Evolutionary conservation across 2,888 invertebrate genomes (phyloP), one percentile per base, ranked within the genome.

Genomic region (Conistra vaccinii): DNA sequence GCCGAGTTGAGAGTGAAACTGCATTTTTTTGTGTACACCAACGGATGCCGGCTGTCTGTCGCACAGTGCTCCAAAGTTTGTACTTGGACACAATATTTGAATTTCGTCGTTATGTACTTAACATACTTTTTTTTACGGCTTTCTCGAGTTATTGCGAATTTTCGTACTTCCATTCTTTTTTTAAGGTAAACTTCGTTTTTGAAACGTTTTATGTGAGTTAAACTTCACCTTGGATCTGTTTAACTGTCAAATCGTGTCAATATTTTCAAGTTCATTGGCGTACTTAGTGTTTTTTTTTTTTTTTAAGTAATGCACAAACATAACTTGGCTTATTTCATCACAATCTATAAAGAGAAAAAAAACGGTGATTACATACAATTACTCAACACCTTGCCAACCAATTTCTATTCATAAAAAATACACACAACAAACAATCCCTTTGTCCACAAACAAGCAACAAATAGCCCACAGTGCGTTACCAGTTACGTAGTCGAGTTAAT

Each of bases 1-100:
- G 76, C 75, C 78, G 72, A 70, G 84, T 81, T 79, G 91, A 93
- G 90, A 93, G 93, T 91, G 93, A 93, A 93, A 93, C 90, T 89
- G 85, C 88, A 88, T 92, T 91, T 92, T 92, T 92, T 91, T 89
- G 77, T 71, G 68, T 74, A 81, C 79, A 83, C 83, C 76, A 67
- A 85, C 85, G n/a, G 42, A 63, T 69, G 14, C 62, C 75, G 45
- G 55, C 58, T 53, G 58, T 72, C 70, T 77, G 32, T 62, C 72
- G 79, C 89, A 88, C 83, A 77, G 85, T 86, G 87, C 80, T 80
- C 55, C 39, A 77, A 86, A 84, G 70, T 82, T 80, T 69, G 70
- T 73, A 74, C 66, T 80, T 80, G 71, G 78, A 80, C 69, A 72
- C 78, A 81, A 83, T 70, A 61, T 65, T 73, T 61, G 17, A 55